Percentiles rank a stretch among this genome's conserved stretches.
Conservation (phyloP, 2,113 vertebrate species). For the Ifrita kowaldi region DNA sequence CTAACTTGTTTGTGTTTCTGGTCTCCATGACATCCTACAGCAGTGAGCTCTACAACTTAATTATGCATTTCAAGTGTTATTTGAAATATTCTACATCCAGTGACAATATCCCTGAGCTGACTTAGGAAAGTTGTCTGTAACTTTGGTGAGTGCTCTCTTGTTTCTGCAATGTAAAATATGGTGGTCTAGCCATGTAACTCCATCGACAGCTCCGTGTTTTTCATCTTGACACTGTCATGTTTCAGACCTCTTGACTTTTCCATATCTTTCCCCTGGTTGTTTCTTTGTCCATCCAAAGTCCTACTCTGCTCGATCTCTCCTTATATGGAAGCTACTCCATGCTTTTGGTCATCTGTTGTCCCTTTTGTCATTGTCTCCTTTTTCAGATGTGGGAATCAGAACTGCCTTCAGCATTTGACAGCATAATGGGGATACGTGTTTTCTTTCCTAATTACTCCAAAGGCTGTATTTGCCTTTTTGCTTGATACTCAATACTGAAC, state of each 20-base stretch:
- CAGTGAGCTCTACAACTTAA: background rate
- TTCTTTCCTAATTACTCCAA: background rate
- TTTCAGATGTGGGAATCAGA: slow-evolving; percentile 11
- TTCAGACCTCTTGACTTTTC: background rate
- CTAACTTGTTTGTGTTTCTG: slow-evolving; percentile 32
- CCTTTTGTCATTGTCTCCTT: slow-evolving; percentile 31
- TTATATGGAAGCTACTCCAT: slow-evolving; percentile 13
- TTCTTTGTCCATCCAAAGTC: background rate
- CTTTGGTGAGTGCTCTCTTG: background rate
- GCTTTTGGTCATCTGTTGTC: slow-evolving; percentile 10
- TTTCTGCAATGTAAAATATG: background rate
- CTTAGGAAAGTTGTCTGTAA: background rate
- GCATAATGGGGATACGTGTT: background rate
- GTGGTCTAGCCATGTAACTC: background rate
- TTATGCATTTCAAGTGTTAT: background rate
- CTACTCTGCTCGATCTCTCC: background rate
- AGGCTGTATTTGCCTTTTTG: background rate
- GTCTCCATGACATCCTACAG: slow-evolving; percentile 1
- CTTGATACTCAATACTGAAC: background rate
- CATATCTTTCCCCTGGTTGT: background rate
- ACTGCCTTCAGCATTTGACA: background rate
- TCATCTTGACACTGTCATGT: background rate
- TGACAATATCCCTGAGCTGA: background rate
- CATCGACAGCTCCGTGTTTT: background rate
- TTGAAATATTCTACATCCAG: background rate